Base-by-base conservation (phyloP, 2,888 invertebrate genomes). In the Quadroppia sp. region DNA sequence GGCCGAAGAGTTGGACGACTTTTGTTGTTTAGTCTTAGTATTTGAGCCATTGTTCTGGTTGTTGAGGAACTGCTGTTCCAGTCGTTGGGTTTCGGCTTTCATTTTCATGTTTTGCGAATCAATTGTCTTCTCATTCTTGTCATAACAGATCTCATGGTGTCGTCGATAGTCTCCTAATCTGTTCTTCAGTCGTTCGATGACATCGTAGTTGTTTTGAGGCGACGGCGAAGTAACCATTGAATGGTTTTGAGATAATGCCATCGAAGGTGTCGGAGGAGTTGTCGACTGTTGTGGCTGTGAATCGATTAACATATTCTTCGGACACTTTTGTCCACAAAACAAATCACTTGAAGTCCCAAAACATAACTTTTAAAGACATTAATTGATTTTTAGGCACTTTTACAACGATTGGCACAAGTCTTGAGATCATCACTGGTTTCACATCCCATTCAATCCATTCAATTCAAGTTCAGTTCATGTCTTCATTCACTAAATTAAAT, bases 331-430 rank as follows among this genome's bases (percentile, higher is more conserved):
- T n/a, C n/a, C n/a, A n/a, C 23, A 56, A 56, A 23, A 56, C 30
- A 15, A 56, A 28, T 28, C 28, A 64, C 30, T 20, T 11, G 17
- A 61, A n/a, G 1, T 59, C 11, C 28, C 20, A 56, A 25, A 59
- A 30, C 15, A 30, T 61, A 7, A 28, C 15, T 2, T 7, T 28
- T 30, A 32, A 61, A 61, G 17, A 50, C 17, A 9, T 50, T 1
- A 59, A 59, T n/a, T 13, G 23, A 61, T 20, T 67, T 69, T 69
- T 69, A 69, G 69, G 69, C 69, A 69, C 69, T 69, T 69, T 11
- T 69, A 25, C 17, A 42, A 45, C 13, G 28, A 69, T 42, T 69
- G 69, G 45, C 42, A 69, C 69, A 23, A 69, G 13, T 45, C 2
- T 40, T 69, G 45, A 69, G 69, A 69, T 69, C 69, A 69, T 25